Base-by-base conservation (phyloP, 2,113 vertebrate species). In the Chloropsis cyanopogon region DNA sequence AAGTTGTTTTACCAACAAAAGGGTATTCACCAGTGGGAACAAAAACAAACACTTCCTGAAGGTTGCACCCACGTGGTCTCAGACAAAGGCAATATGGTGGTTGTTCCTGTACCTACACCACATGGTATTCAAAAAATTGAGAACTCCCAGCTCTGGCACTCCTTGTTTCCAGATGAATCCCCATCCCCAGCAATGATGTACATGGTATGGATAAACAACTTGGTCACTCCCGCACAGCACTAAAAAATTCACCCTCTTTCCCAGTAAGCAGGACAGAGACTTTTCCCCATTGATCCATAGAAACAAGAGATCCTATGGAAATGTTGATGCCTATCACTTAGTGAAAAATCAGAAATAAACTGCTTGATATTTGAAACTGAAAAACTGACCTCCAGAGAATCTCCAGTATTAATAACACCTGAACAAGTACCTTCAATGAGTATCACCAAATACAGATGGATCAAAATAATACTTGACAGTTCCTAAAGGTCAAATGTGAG, bases 31-130 rank as follows among this genome's bases (percentile, higher is more conserved):
- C 35, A 20, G 20, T 3, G 4, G 20, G 42, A 65, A 42, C 12
- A 75, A 56, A 83, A 75, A 9, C 12, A 56, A 56, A 29, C 5
- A 5, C 6, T 24, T 65, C 29, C 12, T 14, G 8, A 19, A 56
- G n/a, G 28, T n/a, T 7, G 0, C 0, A 0, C 19, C 59, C 6
- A 2, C 1, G 1, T 29, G 23, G 50, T 65, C 42, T 49, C 82
- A 65, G 70, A 54, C 14, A 39, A 47, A 47, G 28, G 19, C n/a
- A 41, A 12, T 19, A 20, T n/a, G 50, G 14, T 1, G 0, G 29
- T 42, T 1, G 1, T 41, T 75, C 42, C 29, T 7, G 5, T 18
- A 33, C 7, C 28, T 10, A 23, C 8, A 11, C 6, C 15, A 14
- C 10, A 3, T 11, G 19, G 20, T 28, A 23, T 13, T 24, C 8